These are phyloP conservation scores for Drosophila sordidapex DNA, from an alignment of 2,888 invertebrate species.

Conservation along the genomic window DNA sequence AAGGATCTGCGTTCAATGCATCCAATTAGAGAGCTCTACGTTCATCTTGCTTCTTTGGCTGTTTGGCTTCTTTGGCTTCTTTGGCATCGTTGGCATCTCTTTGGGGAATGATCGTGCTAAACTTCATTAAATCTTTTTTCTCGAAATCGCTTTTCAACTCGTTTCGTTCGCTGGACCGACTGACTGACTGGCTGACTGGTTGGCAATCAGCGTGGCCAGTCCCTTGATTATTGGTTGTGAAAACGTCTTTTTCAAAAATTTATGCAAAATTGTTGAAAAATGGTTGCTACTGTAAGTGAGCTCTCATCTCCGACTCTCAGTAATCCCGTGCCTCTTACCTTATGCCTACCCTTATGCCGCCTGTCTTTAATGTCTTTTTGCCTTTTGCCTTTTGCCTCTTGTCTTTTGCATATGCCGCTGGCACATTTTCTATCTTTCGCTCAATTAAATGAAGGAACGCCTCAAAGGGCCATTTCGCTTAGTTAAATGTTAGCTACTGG, in stretches of 20 bases:
- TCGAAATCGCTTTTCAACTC: slow-evolving; percentile 50
- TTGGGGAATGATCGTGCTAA: slow-evolving; percentile 76
- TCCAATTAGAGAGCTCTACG: slow-evolving; percentile 69
- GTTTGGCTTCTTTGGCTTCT: slow-evolving; percentile 10
- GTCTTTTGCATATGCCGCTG: slow-evolving; percentile 30
- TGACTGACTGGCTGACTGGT: slow-evolving; percentile 10
- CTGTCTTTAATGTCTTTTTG: slow-evolving; percentile 7
- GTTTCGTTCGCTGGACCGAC: slow-evolving; percentile 26
- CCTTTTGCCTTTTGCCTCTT: not conserved
- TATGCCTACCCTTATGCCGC: not conserved
- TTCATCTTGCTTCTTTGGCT: slow-evolving; percentile 38
- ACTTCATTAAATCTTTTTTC: slow-evolving; percentile 79
- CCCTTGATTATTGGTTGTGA: slow-evolving; percentile 75
- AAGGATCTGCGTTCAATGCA: slow-evolving; percentile 65
- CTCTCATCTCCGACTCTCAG: slow-evolving; percentile 22
- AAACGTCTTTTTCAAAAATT: slow-evolving; percentile 73
- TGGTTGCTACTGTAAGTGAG: slow-evolving; percentile 74
- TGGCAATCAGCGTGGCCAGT: slow-evolving; percentile 58
- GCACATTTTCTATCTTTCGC: slow-evolving; percentile 55
- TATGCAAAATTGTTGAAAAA: slow-evolving; percentile 78
- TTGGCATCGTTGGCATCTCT: slow-evolving; percentile 48
- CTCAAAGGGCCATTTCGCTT: slow-evolving; percentile 50
- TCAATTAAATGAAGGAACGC: slow-evolving; percentile 51
- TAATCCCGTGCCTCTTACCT: not conserved
- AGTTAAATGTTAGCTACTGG: slow-evolving; percentile 69